Evolutionary conservation across 2,113 vertebrate species (phyloP).

Genomic region (Nothoprocta perdicaria): DNA sequence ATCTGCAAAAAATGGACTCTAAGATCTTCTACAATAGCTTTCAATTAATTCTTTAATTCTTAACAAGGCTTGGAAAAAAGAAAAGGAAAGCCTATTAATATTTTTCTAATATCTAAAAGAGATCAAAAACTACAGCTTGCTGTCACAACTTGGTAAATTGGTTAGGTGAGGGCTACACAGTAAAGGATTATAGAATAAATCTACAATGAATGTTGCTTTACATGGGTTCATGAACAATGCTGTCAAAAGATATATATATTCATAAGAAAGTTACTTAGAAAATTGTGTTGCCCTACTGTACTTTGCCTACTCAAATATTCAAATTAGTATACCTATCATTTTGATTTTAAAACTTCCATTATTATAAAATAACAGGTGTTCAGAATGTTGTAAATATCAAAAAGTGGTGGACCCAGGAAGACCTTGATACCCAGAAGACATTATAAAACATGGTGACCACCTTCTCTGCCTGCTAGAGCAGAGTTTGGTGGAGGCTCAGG

Average conservation of each 20-base stretch:
- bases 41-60: not conserved
- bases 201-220: not conserved
- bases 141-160: not conserved
- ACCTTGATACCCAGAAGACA: accelerated
- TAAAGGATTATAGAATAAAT: not conserved
- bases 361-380: not conserved
- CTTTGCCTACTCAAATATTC: not conserved
- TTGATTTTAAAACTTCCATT: not conserved
- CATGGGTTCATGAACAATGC: not conserved
- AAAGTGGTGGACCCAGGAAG: not conserved
- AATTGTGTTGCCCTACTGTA: not conserved
- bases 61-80: not conserved
- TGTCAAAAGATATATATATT: too few relatives aligned
- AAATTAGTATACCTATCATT: not conserved
- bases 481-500: not conserved
- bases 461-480: not conserved
- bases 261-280: too few relatives aligned
- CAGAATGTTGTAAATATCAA: not conserved
- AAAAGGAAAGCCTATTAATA: not conserved
- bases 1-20: not conserved
- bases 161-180: not conserved
- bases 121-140: not conserved
- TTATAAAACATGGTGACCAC: not conserved
- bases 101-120: not conserved
- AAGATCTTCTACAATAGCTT: not conserved